These are phyloP conservation scores for Ophioninae sp. DNA, from an alignment of 2,888 invertebrate genomes.

Conservation along the genomic window DNA sequence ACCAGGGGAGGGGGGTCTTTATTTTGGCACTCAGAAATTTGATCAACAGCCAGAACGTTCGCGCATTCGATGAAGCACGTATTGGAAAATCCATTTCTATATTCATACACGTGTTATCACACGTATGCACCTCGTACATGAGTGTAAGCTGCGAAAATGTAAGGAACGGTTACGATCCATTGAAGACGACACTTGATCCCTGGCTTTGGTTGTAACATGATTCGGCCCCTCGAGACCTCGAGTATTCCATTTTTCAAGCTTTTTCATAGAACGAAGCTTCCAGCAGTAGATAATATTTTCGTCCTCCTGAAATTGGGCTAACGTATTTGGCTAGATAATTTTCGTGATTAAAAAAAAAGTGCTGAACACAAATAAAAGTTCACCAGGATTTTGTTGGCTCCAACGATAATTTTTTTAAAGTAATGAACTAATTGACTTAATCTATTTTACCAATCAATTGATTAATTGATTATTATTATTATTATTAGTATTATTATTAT, in stretches of 20 bases:
- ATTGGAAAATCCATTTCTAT: not conserved
- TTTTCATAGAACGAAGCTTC: slow-evolving; percentile 17
- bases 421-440: too few species aligned
- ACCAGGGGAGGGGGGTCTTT: slow-evolving; percentile 11
- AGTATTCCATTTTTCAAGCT: slow-evolving; percentile 33
- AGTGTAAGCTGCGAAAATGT: not conserved
- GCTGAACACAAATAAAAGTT: too few species aligned
- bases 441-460: too few species aligned
- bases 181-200: slow-evolving; percentile 22
- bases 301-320: slow-evolving; percentile 15
- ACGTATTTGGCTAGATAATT: slow-evolving; percentile 18
- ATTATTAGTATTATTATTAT: too few species aligned
- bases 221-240: slow-evolving; percentile 4
- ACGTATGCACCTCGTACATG: not conserved
- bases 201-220: not conserved
- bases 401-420: too few species aligned
- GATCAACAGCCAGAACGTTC: slow-evolving; percentile 8
- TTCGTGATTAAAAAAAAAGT: slow-evolving; percentile 7
- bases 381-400: too few species aligned
- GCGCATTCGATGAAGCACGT: not conserved
- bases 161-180: slow-evolving; percentile 33
- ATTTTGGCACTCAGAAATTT: slow-evolving; percentile 16
- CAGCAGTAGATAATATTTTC: slow-evolving; percentile 25
- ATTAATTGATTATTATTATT: too few species aligned
- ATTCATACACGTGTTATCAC: not conserved